These are phyloP conservation scores for Botia kubotai DNA, from an alignment of 2,797 vertebrate species.

Conservation along the genomic window DNA sequence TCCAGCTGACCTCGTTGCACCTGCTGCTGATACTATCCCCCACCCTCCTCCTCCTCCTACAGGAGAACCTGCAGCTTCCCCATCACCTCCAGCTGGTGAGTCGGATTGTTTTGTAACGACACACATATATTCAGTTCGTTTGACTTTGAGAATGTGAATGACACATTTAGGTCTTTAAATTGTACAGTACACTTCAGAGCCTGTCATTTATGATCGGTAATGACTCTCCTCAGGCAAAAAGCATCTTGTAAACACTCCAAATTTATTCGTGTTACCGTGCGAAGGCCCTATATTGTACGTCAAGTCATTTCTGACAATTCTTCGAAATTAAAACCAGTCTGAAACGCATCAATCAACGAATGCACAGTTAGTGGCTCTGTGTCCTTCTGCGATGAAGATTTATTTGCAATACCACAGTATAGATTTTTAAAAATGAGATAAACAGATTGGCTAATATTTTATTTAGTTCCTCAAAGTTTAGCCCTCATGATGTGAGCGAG, in stretches of 20 bases:
- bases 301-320: background rate
- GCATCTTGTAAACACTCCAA: slow-evolving; percentile 18
- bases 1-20: slow-evolving; percentile 56
- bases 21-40: slow-evolving; percentile 40
- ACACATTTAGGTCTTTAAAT: background rate
- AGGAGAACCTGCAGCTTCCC: slow-evolving; percentile 22
- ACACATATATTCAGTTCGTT: no score
- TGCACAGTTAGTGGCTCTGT: background rate
- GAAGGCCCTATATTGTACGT: background rate
- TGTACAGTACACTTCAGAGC: background rate
- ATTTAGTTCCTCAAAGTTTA: slow-evolving; percentile 62
- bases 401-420: slow-evolving; percentile 28
- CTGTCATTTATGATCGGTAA: slow-evolving; percentile 23
- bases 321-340: no score
- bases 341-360: background rate
- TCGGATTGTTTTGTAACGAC: slow-evolving; percentile 37
- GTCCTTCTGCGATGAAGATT: slow-evolving; percentile 18
- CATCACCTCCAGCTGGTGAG: slow-evolving; percentile 70
- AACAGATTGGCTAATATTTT: slow-evolving; percentile 49
- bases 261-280: background rate
- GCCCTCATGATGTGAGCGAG: slow-evolving; percentile 69
- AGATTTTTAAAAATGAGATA: slow-evolving; percentile 49
- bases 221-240: background rate
- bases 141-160: no score
- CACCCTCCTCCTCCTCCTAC: slow-evolving; percentile 11